Evolutionary conservation across 2,797 vertebrate genomes (phyloP), one percentile per base, ranked within the genome.

Genomic region (Serranus cabrilla): DNA sequence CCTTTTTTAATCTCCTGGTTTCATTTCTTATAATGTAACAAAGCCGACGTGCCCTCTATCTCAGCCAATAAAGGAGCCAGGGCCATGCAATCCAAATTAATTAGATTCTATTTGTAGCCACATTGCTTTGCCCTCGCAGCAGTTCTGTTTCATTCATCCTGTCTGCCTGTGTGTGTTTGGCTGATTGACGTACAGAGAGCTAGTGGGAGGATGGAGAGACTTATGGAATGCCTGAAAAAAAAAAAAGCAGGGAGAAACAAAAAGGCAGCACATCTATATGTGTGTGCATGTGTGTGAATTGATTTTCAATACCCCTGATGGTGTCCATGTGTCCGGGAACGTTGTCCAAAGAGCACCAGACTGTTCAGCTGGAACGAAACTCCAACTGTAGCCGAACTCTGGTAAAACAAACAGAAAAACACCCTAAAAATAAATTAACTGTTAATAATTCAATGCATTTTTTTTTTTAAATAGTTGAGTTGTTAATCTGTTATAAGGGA

Each of bases 271-370:
- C 54, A 39, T 78, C 65, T 67, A 27, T 71, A 65, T 76, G 59
- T 31, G 49, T 47, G 69, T 70, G 59, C 34, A 21, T 73, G 51
- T 57, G 68, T 62, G 76, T 18, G 74, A 64, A 87, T 87, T 83
- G 84, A 89, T 89, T 87, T 82, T 76, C 85, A 78, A 61, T 81
- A 80, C 51, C 25, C 37, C 64, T 57, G 75, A 71, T 17, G 2
- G 27, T 7, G 58, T 63, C 16, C 12, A 2, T 76, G 74, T 57
- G 51, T 64, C 23, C 11, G 10, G 66, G 55, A 78, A 60, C 40
- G 0, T 51, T 37, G 61, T 23, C 47, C 54, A 77, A 75, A 67
- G 75, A 70, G 71, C 71, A 71, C 62, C 1, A 14, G 80, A 71
- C 70, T 78, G 85, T 56, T 83, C 55, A 77, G 63, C 63, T 71